These are phyloP conservation scores for Mantis religiosa DNA, from an alignment of 2,888 invertebrate genomes.

Conservation along the genomic window DNA sequence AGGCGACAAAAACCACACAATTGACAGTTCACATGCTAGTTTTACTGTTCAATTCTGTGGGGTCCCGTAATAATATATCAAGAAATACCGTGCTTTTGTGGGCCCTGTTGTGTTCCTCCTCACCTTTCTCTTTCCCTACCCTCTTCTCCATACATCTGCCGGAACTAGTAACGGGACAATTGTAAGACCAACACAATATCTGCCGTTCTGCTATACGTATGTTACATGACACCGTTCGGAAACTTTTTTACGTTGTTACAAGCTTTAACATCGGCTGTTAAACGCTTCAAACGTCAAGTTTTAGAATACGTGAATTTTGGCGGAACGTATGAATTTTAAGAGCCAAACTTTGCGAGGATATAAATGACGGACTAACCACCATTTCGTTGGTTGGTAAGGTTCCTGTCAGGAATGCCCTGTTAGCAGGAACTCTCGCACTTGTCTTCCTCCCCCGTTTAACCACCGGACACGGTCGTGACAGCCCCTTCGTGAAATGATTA, in stretches of 20 bases:
- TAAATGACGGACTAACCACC: not conserved
- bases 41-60: not conserved
- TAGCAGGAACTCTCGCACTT: not conserved
- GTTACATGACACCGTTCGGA: not conserved
- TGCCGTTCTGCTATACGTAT: not conserved
- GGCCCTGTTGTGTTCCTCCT: not conserved
- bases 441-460: too few species aligned
- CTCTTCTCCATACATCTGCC: not conserved
- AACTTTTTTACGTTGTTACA: too few species aligned
- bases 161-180: not conserved
- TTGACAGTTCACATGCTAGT: not conserved
- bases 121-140: not conserved
- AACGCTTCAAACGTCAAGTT: too few species aligned
- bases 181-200: not conserved
- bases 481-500: not conserved
- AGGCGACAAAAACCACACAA: not conserved
- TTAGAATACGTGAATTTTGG: too few species aligned
- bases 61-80: not conserved
- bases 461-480: not conserved
- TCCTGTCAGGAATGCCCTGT: not conserved
- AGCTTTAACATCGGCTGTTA: too few species aligned
- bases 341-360: not conserved
- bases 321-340: too few species aligned
- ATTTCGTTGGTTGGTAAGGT: not conserved
- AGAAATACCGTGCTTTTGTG: not conserved